Percentiles rank a stretch among this genome's conserved stretches.
Conservation (phyloP, 2,888 invertebrate genomes). For the Metopia argyrocephala region DNA sequence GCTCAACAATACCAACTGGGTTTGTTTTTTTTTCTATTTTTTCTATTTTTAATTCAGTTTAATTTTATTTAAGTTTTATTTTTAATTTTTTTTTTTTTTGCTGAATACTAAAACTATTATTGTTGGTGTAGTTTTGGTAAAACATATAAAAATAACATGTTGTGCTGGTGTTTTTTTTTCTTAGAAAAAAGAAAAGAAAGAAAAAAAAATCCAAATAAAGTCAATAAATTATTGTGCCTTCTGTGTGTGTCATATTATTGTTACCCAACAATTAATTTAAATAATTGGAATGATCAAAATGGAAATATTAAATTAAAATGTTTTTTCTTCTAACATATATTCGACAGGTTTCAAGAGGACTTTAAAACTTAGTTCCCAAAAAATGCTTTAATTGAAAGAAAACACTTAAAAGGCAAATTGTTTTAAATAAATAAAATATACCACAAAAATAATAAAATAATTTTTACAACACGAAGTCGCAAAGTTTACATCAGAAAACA, state of each 20-base stretch:
- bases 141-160: background rate
- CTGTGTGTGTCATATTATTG: background rate
- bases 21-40: background rate
- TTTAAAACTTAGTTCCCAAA: background rate
- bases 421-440: background rate
- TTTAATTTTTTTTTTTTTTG: background rate
- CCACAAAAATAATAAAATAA: background rate
- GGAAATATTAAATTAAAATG: background rate
- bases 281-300: constrained; percentile 7
- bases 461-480: too few relatives aligned
- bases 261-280: constrained; percentile 2
- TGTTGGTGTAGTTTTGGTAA: background rate
- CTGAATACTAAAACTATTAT: background rate
- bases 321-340: background rate
- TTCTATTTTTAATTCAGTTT: background rate
- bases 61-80: background rate
- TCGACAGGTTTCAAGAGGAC: background rate
- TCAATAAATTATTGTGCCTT: background rate
- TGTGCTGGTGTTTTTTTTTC: too few relatives aligned
- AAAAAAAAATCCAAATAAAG: too few relatives aligned
- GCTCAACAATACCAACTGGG: constrained; percentile 18
- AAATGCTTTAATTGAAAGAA: background rate
- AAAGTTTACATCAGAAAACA: too few relatives aligned
- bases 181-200: too few relatives aligned
- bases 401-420: background rate